These are phyloP conservation scores for Peromyscus melanophrys DNA, from an alignment of 2,797 vertebrate species.

Conservation along the genomic window DNA sequence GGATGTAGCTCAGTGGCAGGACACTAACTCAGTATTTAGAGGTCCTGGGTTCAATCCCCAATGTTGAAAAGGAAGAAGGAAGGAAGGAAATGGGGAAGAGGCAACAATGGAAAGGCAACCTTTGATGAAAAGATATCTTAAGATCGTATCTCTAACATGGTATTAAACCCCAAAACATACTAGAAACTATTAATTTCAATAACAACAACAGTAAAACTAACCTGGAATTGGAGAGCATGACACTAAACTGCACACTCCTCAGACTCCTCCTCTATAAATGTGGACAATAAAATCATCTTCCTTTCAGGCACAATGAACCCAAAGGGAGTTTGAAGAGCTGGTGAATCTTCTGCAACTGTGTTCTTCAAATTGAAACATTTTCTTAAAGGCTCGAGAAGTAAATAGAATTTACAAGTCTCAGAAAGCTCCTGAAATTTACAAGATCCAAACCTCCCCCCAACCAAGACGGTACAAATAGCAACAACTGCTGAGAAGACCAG, in stretches of 20 bases:
- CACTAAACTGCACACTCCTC: background rate
- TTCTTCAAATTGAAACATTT: background rate
- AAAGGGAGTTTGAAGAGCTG: background rate
- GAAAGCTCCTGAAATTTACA: slow-evolving; percentile 2
- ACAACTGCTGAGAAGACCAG: background rate
- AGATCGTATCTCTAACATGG: background rate
- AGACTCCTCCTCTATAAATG: background rate
- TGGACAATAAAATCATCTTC: background rate
- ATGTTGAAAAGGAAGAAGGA: background rate
- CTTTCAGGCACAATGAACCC: background rate
- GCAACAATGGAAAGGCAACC: background rate
- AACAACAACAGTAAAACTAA: background rate
- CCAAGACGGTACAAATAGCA: background rate
- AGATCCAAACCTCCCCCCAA: background rate
- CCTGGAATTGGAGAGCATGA: background rate
- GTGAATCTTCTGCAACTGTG: background rate
- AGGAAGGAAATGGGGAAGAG: background rate
- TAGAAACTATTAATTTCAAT: background rate
- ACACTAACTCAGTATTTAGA: background rate
- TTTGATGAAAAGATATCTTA: background rate
- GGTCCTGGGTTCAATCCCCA: background rate
- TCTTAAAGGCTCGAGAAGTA: background rate
- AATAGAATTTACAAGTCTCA: background rate
- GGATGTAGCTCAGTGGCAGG: background rate
- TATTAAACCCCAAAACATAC: background rate